Conservation (phyloP, 2,888 invertebrate genomes). For the Pinctada fucata region DNA sequence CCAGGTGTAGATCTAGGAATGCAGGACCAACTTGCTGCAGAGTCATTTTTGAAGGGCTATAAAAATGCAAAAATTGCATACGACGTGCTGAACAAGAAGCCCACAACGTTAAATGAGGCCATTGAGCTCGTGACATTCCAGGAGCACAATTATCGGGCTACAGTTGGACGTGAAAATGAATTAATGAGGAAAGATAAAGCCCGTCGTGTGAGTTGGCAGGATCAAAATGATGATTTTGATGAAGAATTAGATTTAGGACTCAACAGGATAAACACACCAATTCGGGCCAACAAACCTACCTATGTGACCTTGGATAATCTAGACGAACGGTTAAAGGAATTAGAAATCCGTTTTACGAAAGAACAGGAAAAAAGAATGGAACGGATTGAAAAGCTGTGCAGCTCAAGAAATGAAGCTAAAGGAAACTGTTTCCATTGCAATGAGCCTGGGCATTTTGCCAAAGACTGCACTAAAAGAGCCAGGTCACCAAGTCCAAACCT, state of each 20-base stretch:
- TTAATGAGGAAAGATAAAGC: background rate
- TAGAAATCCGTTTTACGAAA: background rate
- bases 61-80: constrained; percentile 19
- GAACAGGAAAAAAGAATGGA: background rate
- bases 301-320: background rate
- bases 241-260: background rate
- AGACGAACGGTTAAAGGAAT: background rate
- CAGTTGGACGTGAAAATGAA: constrained; percentile 15
- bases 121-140: constrained; percentile 9
- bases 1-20: background rate
- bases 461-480: background rate
- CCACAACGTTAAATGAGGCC: constrained; percentile 13
- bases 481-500: background rate
- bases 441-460: constrained; percentile 6
- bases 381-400: background rate
- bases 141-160: constrained; percentile 28
- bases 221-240: background rate
- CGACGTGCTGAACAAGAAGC: constrained; percentile 16
- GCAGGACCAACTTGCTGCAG: constrained; percentile 18
- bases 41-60: constrained; percentile 22
- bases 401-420: background rate
- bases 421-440: constrained; percentile 2
- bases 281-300: background rate
- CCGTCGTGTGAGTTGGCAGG: background rate
- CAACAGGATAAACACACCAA: too few species aligned